These are phyloP conservation scores for Erynnis tages DNA, from an alignment of 2,888 invertebrate genomes.

Conservation along the genomic window DNA sequence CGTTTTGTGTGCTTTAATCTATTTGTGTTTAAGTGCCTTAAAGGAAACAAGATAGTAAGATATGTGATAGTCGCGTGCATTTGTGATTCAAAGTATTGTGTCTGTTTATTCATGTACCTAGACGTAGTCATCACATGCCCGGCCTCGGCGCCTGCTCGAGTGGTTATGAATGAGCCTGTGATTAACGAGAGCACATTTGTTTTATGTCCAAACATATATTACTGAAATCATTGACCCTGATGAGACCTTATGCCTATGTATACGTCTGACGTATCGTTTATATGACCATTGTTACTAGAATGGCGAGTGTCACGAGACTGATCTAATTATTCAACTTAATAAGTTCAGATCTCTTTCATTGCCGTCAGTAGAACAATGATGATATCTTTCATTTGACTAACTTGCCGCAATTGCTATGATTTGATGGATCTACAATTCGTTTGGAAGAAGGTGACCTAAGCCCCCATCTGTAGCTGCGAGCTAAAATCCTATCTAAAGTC, in stretches of 20 bases:
- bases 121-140: slow-evolving; percentile 9
- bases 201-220: not conserved
- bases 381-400: too few species aligned
- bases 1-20: not conserved
- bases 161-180: slow-evolving; percentile 5
- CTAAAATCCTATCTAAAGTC: slow-evolving; percentile 3
- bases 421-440: too few species aligned
- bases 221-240: not conserved
- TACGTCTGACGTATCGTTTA: too few species aligned
- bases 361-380: too few species aligned
- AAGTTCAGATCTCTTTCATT: too few species aligned
- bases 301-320: too few species aligned
- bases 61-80: slow-evolving; percentile 8
- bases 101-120: slow-evolving; percentile 20
- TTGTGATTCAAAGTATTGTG: slow-evolving; percentile 16
- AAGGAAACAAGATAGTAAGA: slow-evolving; percentile 1
- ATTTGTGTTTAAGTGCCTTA: not conserved
- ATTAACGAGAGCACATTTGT: slow-evolving; percentile 13
- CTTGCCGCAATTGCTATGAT: too few species aligned
- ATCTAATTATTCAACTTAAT: too few species aligned
- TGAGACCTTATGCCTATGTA: too few species aligned
- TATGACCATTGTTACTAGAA: too few species aligned
- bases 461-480: not conserved
- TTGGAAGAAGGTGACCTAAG: too few species aligned
- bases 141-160: slow-evolving; percentile 9